phyloP scores from a whole-genome alignment of 2,113 vertebrate genomes.

The Cyprinodon brontotheroides region DNA sequence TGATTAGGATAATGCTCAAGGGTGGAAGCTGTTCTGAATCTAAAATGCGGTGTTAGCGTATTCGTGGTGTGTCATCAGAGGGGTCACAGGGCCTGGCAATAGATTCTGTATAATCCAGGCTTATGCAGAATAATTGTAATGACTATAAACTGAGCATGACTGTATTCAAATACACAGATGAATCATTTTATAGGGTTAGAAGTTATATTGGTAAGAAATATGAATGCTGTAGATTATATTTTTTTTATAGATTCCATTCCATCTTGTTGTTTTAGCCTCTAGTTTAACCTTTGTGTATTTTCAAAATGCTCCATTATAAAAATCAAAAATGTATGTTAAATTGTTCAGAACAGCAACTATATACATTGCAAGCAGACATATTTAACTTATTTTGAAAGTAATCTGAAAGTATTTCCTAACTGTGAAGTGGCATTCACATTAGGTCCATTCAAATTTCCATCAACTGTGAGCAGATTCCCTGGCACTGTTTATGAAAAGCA shows the following conservation, averaged over 20 bases:
- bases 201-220: slow-evolving; percentile 12
- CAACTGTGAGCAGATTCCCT: too few relatives aligned
- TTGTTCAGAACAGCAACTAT: too few relatives aligned
- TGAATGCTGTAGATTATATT: not conserved
- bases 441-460: too few relatives aligned
- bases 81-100: slow-evolving; percentile 63
- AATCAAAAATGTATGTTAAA: too few relatives aligned
- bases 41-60: slow-evolving; percentile 46
- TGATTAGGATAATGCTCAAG: slow-evolving; percentile 54
- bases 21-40: slow-evolving; percentile 57
- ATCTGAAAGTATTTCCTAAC: too few relatives aligned
- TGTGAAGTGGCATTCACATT: too few relatives aligned
- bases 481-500: too few relatives aligned
- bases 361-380: too few relatives aligned
- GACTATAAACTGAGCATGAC: slow-evolving; percentile 47
- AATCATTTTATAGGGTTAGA: slow-evolving; percentile 18
- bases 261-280: not conserved
- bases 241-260: slow-evolving; percentile 27
- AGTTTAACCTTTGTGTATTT: not conserved
- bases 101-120: slow-evolving; percentile 58
- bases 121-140: slow-evolving; percentile 46
- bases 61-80: slow-evolving; percentile 51
- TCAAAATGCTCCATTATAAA: not conserved
- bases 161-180: slow-evolving; percentile 9
- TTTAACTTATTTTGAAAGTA: too few relatives aligned